Conservation (phyloP, 2,888 invertebrate species). For the Agriopis aurantiaria region DNA sequence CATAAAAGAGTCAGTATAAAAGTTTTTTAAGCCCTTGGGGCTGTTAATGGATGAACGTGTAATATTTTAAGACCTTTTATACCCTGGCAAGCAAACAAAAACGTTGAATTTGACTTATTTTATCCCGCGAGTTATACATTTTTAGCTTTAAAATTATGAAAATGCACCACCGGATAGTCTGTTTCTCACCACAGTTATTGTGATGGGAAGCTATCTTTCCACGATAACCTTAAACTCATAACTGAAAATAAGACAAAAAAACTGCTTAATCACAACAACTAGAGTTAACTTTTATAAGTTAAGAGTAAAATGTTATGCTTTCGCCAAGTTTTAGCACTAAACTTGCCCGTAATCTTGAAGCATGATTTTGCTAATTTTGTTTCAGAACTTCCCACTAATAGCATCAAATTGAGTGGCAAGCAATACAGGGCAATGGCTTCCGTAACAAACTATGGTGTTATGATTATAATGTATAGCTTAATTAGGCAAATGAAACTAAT, state of each 20-base stretch:
- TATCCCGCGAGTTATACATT: too few species aligned
- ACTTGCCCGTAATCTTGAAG: constrained; percentile 5
- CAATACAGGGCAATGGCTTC: constrained; percentile 23
- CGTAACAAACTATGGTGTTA: background rate
- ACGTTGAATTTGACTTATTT: too few species aligned
- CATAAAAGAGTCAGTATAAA: too few species aligned
- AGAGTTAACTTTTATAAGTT: background rate
- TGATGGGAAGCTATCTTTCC: too few species aligned
- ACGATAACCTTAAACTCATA: too few species aligned
- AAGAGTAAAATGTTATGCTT: background rate
- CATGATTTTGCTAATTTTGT: constrained; percentile 26
- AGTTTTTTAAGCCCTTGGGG: too few species aligned
- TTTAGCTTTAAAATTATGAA: too few species aligned
- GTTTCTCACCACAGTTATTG: too few species aligned
- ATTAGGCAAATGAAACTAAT: constrained; percentile 11
- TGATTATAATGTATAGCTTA: background rate
- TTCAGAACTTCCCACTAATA: constrained; percentile 2
- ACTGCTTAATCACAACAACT: constrained; percentile 1
- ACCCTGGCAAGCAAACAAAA: too few species aligned
- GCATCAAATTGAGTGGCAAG: background rate
- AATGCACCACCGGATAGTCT: too few species aligned
- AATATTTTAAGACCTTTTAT: too few species aligned
- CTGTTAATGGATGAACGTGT: too few species aligned
- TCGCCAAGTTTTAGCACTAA: background rate
- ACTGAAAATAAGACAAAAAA: background rate